A percentile compares a stretch with the other conserved stretches of the same genome.
Conservation (phyloP, 2,113 vertebrate genomes). For the Gymnocephalus cernua region DNA sequence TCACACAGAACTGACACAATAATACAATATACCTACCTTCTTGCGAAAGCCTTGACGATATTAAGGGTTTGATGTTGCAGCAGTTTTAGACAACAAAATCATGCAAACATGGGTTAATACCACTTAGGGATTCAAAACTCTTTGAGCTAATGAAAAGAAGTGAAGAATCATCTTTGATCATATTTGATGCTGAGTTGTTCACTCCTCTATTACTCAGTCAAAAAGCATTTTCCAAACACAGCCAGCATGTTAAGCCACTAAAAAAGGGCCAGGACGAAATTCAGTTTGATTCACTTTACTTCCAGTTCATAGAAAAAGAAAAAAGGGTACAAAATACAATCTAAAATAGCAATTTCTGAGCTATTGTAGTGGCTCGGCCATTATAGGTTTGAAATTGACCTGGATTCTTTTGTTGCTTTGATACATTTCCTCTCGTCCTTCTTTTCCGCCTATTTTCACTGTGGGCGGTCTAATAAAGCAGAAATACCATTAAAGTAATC, state of each 20-base stretch:
- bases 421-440: slow-evolving; percentile 2
- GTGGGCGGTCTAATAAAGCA: slow-evolving; percentile 20
- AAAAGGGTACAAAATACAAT: slow-evolving; percentile 17
- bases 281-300: slow-evolving; percentile 6
- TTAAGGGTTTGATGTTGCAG: neutral
- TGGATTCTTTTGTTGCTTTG: slow-evolving; percentile 43
- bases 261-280: slow-evolving; percentile 2
- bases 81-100: neutral
- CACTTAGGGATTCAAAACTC: neutral
- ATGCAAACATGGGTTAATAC: neutral
- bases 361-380: neutral
- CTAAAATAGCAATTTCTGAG: slow-evolving; percentile 12
- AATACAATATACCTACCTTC: too few relatives aligned
- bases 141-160: neutral
- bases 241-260: slow-evolving; percentile 9
- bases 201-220: slow-evolving; percentile 11
- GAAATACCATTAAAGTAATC: slow-evolving; percentile 27
- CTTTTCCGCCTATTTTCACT: slow-evolving; percentile 9
- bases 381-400: slow-evolving; percentile 38
- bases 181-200: neutral
- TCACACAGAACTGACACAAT: too few relatives aligned
- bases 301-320: slow-evolving; percentile 25
- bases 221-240: slow-evolving; percentile 10
- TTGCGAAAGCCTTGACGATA: too few relatives aligned
- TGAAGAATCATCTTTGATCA: slow-evolving; percentile 4